These are phyloP conservation scores for Copsychus sechellarum DNA, from an alignment of 2,113 vertebrate species.

Conservation along the genomic window DNA sequence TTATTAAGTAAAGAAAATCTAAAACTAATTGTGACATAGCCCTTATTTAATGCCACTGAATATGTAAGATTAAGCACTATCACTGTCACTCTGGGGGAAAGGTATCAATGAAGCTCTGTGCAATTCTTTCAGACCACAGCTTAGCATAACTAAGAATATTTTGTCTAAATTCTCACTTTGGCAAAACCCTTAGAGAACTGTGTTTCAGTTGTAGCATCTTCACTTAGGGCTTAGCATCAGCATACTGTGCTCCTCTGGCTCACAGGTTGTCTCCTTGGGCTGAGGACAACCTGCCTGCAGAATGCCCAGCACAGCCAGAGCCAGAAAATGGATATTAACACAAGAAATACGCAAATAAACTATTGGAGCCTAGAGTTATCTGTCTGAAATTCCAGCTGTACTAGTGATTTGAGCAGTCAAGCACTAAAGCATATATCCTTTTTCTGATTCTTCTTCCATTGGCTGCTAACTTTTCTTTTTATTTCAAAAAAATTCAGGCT, in stretches of 20 bases:
- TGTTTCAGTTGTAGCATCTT: not conserved
- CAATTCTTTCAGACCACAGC: not conserved
- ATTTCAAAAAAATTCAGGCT: not conserved
- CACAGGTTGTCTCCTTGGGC: fast-evolving
- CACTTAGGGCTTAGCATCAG: not conserved
- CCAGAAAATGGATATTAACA: not conserved
- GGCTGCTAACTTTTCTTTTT: not conserved
- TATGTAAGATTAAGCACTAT: not conserved
- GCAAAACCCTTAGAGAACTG: not conserved
- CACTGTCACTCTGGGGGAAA: not conserved
- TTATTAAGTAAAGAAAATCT: not conserved
- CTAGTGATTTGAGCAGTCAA: not conserved
- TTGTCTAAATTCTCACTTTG: not conserved
- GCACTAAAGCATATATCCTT: not conserved
- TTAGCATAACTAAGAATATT: not conserved
- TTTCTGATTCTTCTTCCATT: not conserved
- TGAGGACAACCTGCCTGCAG: not conserved
- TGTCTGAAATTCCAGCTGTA: not conserved
- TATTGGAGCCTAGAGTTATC: not conserved
- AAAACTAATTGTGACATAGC: not conserved
- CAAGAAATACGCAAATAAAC: not conserved
- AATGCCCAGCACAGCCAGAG: not conserved
- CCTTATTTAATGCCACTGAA: not conserved
- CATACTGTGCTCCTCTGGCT: not conserved
- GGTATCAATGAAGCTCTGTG: not conserved